phyloP scores from a whole-genome alignment of 2,888 invertebrate species.

The Caenorhabditis doughertyi region DNA sequence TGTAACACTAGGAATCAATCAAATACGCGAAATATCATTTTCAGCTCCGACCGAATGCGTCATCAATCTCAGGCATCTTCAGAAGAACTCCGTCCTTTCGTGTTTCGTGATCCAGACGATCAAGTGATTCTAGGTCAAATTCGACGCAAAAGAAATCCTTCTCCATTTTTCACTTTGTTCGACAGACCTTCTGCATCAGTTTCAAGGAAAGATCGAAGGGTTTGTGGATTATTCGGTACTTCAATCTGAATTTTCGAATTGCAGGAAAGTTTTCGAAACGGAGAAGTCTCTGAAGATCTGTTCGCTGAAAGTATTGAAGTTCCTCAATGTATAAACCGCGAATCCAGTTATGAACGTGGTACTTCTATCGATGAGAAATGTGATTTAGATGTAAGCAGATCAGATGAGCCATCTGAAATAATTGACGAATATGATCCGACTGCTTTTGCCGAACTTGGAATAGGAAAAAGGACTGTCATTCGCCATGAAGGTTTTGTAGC shows the following conservation, averaged over 20 bases:
- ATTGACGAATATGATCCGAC: constrained; percentile 60
- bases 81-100: constrained; percentile 66
- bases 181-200: constrained; percentile 49
- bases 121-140: constrained; percentile 46
- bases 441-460: constrained; percentile 57
- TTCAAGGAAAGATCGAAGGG: constrained; percentile 38
- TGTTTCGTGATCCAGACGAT: constrained; percentile 60
- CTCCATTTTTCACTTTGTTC: constrained; percentile 64
- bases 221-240: background rate
- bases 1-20: too few relatives aligned
- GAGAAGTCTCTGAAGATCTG: constrained; percentile 45
- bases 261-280: constrained; percentile 57
- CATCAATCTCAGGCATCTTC: constrained; percentile 55
- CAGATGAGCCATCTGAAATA: constrained; percentile 51
- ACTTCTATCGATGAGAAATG: constrained; percentile 53
- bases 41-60: constrained; percentile 66
- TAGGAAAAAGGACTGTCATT: constrained; percentile 83
- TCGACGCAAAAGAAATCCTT: constrained; percentile 51
- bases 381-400: constrained; percentile 31
- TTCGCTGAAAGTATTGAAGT: constrained; percentile 54
- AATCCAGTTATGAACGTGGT: constrained; percentile 50
- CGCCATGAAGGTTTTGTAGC: constrained; percentile 85
- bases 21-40: constrained; percentile 5
- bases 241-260: background rate
- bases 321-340: constrained; percentile 48